Percentiles rank a stretch among this genome's conserved stretches.
Conservation (phyloP, 2,888 invertebrate genomes). For the Hypselothyrea guttata region DNA sequence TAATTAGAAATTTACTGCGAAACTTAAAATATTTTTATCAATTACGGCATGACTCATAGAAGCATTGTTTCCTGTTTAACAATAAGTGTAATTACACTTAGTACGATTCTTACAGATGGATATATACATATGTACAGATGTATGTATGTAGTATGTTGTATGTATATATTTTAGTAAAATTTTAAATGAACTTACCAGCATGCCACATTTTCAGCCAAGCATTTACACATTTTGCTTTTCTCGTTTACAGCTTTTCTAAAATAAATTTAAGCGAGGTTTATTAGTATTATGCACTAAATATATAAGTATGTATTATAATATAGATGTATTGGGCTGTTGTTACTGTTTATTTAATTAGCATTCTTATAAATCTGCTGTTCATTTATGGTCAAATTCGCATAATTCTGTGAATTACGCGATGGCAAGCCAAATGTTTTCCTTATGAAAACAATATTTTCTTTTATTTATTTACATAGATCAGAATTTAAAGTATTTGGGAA, state of each 20-base stretch:
- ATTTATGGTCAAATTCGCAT: neutral
- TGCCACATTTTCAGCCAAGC: slow-evolving; percentile 74
- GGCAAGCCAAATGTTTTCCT: too few relatives aligned
- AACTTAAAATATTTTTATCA: too few relatives aligned
- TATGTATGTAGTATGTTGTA: neutral
- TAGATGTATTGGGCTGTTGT: neutral
- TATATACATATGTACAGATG: neutral
- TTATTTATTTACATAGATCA: too few relatives aligned
- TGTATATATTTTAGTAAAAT: neutral
- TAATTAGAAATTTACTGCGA: too few relatives aligned
- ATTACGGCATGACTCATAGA: too few relatives aligned
- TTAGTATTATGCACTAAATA: slow-evolving; percentile 1
- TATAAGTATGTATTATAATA: slow-evolving; percentile 2
- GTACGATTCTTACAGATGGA: neutral
- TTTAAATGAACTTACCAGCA: slow-evolving; percentile 71
- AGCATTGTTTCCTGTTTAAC: too few relatives aligned
- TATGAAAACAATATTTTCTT: too few relatives aligned
- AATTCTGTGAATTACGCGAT: too few relatives aligned
- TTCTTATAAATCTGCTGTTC: slow-evolving; percentile 1
- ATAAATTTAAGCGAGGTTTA: slow-evolving; percentile 25
- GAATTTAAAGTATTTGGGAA: too few relatives aligned
- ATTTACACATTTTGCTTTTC: slow-evolving; percentile 72
- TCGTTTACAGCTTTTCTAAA: slow-evolving; percentile 18
- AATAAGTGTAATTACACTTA: neutral
- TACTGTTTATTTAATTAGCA: neutral